Conservation (phyloP, 2,888 invertebrate genomes). For the Acronicta leporina region DNA sequence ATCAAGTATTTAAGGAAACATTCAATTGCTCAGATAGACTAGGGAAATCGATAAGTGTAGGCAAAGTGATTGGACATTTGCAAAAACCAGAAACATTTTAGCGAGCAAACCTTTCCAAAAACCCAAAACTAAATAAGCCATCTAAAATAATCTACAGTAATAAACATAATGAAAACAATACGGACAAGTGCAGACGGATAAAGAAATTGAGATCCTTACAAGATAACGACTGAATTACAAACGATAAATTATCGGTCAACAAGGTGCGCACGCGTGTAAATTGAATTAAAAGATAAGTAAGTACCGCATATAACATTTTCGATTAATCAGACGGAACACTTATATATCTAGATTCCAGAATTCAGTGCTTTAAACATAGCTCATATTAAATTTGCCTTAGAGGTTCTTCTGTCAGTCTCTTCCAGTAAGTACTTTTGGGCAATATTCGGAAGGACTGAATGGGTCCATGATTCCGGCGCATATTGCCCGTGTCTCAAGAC, state of each 20-base stretch:
- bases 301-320: conserved; percentile 69
- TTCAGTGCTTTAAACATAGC: neutral
- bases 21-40: neutral
- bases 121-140: neutral
- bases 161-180: conserved; percentile 49
- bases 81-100: too few species aligned
- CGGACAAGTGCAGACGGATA: conserved; percentile 61
- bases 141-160: conserved; percentile 7
- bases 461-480: too few species aligned
- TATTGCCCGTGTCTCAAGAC: too few species aligned
- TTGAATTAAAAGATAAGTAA: conserved; percentile 84
- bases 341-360: neutral
- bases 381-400: neutral
- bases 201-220: conserved; percentile 79
- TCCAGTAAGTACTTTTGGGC: too few species aligned
- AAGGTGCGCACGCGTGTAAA: conserved; percentile 77
- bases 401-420: too few species aligned
- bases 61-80: too few species aligned
- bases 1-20: neutral
- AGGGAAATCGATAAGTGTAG: neutral
- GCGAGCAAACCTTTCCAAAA: neutral
- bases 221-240: conserved; percentile 75
- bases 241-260: conserved; percentile 78
- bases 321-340: conserved; percentile 58
- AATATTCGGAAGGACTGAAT: too few species aligned